A percentile compares a stretch with the other conserved stretches of the same genome.
Evolutionary conservation across 2,113 vertebrate genomes (phyloP).

Genomic region (Pelobates fuscus): DNA sequence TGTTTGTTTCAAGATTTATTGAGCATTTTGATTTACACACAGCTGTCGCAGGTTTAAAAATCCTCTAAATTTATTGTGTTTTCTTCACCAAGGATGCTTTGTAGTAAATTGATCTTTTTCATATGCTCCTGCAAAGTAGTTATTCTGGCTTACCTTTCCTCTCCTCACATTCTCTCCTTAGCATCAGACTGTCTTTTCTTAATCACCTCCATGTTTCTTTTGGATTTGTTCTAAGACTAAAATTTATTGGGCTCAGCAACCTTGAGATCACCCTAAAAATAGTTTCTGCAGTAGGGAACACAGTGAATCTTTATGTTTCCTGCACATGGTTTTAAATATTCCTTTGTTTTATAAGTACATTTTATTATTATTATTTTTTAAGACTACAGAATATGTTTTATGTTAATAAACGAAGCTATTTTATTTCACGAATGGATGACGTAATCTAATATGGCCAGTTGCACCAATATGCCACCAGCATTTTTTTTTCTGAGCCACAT

Average conservation of each 20-base stretch:
- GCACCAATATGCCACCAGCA: no score
- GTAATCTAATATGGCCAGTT: no score
- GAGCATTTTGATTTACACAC: constrained; percentile 38
- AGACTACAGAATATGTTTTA: no score
- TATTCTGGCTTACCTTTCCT: constrained; percentile 34
- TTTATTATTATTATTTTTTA: no score
- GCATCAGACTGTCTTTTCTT: constrained; percentile 38
- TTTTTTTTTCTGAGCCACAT: no score
- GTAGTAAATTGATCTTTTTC: constrained; percentile 47
- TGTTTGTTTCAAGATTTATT: constrained; percentile 32
- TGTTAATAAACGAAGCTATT: no score
- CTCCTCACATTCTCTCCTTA: constrained; percentile 33
- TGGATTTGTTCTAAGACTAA: constrained; percentile 15
- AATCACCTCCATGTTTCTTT: constrained; percentile 46
- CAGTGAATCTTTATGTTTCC: not conserved
- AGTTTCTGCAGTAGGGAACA: not conserved
- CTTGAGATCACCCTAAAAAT: constrained; percentile 15
- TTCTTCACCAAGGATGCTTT: constrained; percentile 40
- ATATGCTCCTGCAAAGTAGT: constrained; percentile 43
- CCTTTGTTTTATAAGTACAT: no score
- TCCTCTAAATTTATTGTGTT: constrained; percentile 36
- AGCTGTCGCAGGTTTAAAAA: constrained; percentile 41
- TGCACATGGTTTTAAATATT: no score
- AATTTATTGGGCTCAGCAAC: constrained; percentile 35
- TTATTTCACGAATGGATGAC: no score